A percentile compares a stretch with the other conserved stretches of the same genome.
Conservation (phyloP, 30 jellyfish, hydroid and myxozoan genomes). For the Aurelia coerulea region DNA sequence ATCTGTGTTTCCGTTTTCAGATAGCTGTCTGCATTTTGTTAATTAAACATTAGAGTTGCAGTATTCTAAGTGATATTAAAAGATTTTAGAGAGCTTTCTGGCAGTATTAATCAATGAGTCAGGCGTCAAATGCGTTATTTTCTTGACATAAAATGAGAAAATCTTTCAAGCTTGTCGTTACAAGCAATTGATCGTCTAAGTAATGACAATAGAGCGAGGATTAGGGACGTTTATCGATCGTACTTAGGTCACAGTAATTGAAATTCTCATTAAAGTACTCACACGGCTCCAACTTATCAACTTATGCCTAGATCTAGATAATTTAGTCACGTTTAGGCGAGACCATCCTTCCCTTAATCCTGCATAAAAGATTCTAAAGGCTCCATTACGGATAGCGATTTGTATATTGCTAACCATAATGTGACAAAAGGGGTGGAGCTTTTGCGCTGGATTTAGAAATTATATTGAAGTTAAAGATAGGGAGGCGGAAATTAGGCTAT, state of each 20-base stretch:
- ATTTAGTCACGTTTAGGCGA: constrained; percentile 5
- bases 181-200: no score
- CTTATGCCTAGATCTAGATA: constrained; percentile 15
- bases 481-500: constrained; percentile 35
- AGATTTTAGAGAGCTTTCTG: no score
- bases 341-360: constrained; percentile 46
- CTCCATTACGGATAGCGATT: constrained; percentile 20
- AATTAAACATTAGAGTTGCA: no score
- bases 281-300: constrained; percentile 58
- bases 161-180: no score
- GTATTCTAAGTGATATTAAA: no score
- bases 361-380: constrained; percentile 38
- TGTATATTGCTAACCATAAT: constrained; percentile 10
- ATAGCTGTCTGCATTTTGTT: no score
- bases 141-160: no score
- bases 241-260: neutral
- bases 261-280: neutral
- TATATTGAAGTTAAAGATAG: neutral
- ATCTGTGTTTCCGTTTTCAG: no score
- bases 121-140: no score
- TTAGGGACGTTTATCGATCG: neutral
- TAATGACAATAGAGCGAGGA: no score
- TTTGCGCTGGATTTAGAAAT: neutral
- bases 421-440: constrained; percentile 58
- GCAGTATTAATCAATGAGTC: no score